Conservation (phyloP, 2,888 invertebrate genomes). For the Drosophila neotestacea region DNA sequence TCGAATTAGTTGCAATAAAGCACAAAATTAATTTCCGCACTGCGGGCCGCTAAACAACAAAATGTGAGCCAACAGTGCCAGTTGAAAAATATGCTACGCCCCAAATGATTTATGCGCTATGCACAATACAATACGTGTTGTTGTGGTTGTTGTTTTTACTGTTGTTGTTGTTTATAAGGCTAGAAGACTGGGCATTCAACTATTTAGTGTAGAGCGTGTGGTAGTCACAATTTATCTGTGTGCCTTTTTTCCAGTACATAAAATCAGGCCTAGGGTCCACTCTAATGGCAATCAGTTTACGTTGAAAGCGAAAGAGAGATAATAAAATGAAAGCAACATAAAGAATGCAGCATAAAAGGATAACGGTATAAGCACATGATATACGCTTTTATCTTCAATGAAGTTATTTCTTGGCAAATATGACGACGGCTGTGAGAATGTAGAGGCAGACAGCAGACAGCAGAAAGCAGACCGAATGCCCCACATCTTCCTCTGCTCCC, state of each 20-base stretch:
- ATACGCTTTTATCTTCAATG: constrained; percentile 59
- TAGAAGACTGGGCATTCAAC: constrained; percentile 21
- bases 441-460: constrained; percentile 2
- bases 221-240: constrained; percentile 19
- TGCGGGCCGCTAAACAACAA: constrained; percentile 52
- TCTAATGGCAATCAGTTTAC: constrained; percentile 46
- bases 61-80: constrained; percentile 16
- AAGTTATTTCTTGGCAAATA: constrained; percentile 47
- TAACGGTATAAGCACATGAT: constrained; percentile 62
- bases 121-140: constrained; percentile 19
- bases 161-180: constrained; percentile 5
- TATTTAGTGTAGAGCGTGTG: constrained; percentile 12
- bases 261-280: constrained; percentile 39
- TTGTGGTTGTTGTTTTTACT: neutral
- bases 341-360: constrained; percentile 66
- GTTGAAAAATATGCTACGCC: constrained; percentile 40
- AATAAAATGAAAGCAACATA: constrained; percentile 64
- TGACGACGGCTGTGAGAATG: constrained; percentile 36
- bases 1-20: constrained; percentile 79
- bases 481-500: too few species aligned
- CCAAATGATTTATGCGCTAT: constrained; percentile 41
- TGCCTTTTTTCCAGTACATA: constrained; percentile 63
- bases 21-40: constrained; percentile 78
- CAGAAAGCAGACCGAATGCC: constrained; percentile 4
- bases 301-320: constrained; percentile 52